A percentile compares a stretch with the other conserved stretches of the same genome.
phyloP scores from a whole-genome alignment of 53 echinoderm and acorn worm species.

The Holothuria scabra region DNA sequence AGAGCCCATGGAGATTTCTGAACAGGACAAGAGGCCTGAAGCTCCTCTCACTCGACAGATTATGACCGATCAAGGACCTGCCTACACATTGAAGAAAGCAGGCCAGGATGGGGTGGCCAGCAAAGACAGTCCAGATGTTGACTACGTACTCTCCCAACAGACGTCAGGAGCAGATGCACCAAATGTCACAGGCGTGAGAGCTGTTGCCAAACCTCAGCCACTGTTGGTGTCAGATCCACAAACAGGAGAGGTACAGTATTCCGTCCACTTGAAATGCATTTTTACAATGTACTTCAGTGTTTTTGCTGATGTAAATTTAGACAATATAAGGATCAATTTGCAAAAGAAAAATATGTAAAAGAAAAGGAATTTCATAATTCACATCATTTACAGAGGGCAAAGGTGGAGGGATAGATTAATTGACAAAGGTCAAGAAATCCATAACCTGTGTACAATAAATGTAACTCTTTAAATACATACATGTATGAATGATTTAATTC shows the following conservation, averaged over 20 bases:
- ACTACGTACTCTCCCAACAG: constrained; percentile 48
- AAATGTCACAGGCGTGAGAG: constrained; percentile 53
- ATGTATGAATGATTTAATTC: too few species aligned
- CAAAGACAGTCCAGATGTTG: constrained; percentile 53
- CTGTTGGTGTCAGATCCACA: constrained; percentile 49
- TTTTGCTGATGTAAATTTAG: too few species aligned
- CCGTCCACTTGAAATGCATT: too few species aligned
- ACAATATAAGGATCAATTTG: too few species aligned
- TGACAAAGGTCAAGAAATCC: too few species aligned
- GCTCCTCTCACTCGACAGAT: constrained; percentile 65
- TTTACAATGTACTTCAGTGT: too few species aligned
- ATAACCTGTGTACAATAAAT: too few species aligned
- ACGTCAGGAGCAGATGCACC: constrained; percentile 27
- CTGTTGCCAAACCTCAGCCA: constrained; percentile 51
- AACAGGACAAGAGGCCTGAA: constrained; percentile 20
- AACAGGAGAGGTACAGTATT: constrained; percentile 37
- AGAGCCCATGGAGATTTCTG: constrained; percentile 17
- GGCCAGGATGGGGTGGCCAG: constrained; percentile 45
- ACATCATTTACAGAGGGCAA: too few species aligned
- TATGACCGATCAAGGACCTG: constrained; percentile 80
- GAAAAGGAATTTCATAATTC: too few species aligned
- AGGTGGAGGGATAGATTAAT: too few species aligned
- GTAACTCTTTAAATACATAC: too few species aligned
- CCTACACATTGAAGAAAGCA: constrained; percentile 74
- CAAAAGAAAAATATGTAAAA: too few species aligned